These are phyloP conservation scores for Propithecus coquereli DNA, from an alignment of 2,113 vertebrate genomes.

Conservation along the genomic window DNA sequence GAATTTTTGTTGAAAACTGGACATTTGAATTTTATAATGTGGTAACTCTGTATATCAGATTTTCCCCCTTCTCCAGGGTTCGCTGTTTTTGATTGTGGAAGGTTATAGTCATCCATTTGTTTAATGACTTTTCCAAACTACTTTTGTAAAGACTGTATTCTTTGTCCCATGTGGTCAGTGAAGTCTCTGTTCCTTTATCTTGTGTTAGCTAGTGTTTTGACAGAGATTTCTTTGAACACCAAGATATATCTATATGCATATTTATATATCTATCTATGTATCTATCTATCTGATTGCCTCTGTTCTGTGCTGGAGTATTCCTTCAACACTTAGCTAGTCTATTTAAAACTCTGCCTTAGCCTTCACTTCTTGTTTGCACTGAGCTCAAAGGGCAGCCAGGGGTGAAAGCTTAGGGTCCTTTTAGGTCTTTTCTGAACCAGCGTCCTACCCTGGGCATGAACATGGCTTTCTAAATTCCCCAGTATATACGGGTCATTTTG, in stretches of 20 bases:
- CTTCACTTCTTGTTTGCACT: neutral
- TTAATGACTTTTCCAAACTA: neutral
- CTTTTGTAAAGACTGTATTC: conserved; percentile 1
- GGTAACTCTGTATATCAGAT: neutral
- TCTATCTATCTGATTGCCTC: neutral
- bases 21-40: neutral
- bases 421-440: neutral
- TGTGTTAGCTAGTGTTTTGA: neutral
- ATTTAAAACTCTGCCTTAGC: neutral
- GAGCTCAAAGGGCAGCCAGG: neutral
- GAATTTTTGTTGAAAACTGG: neutral
- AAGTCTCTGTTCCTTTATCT: conserved; percentile 15
- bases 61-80: neutral
- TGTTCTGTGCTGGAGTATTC: neutral
- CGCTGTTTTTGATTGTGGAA: neutral
- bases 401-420: neutral
- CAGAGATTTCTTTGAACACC: neutral
- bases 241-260: neutral
- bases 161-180: neutral
- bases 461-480: neutral
- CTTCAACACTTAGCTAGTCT: neutral
- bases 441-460: neutral
- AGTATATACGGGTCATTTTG: neutral
- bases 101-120: neutral
- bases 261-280: no score